phyloP scores from a whole-genome alignment of 1,140 invertebrate genomes.

The Heterodera schachtii region DNA sequence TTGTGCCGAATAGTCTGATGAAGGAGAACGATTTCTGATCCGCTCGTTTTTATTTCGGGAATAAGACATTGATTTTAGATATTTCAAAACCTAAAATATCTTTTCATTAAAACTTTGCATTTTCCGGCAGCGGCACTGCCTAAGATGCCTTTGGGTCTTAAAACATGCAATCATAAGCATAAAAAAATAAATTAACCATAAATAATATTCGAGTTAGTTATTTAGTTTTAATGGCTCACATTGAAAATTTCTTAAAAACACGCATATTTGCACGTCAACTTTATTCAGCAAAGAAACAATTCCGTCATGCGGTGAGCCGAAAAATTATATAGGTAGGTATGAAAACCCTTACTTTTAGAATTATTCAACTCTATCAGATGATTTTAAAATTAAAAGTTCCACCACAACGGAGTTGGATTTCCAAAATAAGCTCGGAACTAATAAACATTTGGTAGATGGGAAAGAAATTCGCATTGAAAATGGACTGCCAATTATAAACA shows the following conservation, averaged over 20 bases:
- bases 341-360: not conserved
- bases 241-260: not conserved
- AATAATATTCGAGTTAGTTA: too few relatives aligned
- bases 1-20: not conserved
- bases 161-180: too few relatives aligned
- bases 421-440: not conserved
- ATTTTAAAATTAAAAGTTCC: not conserved
- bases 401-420: not conserved
- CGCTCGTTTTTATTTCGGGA: not conserved
- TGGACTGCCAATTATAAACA: slow-evolving; percentile 45
- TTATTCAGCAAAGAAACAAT: not conserved
- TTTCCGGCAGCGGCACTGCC: too few relatives aligned
- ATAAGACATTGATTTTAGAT: not conserved
- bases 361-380: not conserved
- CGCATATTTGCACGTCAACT: not conserved
- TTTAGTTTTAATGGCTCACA: not conserved
- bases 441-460: slow-evolving; percentile 1
- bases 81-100: too few relatives aligned
- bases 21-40: not conserved
- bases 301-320: not conserved
- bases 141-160: too few relatives aligned
- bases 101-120: too few relatives aligned
- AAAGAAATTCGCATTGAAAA: slow-evolving; percentile 36
- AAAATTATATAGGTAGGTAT: not conserved
- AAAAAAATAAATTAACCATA: too few relatives aligned